Conservation (phyloP, 1,140 invertebrate genomes). For the Heliconius melpomene region DNA sequence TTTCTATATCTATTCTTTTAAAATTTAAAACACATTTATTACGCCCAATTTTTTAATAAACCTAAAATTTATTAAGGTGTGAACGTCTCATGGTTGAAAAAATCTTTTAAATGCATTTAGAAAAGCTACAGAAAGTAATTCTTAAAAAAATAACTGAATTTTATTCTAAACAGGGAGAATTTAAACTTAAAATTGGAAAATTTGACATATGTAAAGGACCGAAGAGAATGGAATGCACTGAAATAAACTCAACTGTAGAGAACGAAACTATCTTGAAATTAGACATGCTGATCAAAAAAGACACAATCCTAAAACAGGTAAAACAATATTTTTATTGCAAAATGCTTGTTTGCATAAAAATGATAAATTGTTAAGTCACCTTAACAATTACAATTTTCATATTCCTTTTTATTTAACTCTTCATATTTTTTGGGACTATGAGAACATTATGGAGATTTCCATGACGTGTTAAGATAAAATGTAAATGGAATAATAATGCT, state of each 20-base stretch:
- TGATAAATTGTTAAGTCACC: no score
- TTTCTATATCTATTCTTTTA: background rate
- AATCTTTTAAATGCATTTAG: background rate
- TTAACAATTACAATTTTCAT: no score
- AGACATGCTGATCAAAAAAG: conserved; percentile 43
- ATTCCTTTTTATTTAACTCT: no score
- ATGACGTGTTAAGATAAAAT: no score
- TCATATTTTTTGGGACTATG: no score
- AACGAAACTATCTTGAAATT: conserved; percentile 38
- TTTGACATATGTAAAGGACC: conserved; percentile 51
- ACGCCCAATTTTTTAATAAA: background rate
- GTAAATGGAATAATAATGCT: background rate
- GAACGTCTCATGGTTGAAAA: background rate
- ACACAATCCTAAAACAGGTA: conserved; percentile 49
- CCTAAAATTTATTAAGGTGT: no score
- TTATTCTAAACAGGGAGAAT: conserved; percentile 47
- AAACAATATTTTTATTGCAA: background rate
- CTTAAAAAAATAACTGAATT: background rate
- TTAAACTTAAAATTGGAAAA: conserved; percentile 43
- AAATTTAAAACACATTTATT: no score
- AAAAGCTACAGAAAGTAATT: background rate
- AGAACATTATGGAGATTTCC: no score
- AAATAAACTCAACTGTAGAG: conserved; percentile 31
- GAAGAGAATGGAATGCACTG: conserved; percentile 45
- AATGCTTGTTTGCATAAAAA: background rate